A percentile compares a stretch with the other conserved stretches of the same genome.
Evolutionary conservation across 2,797 vertebrate species (phyloP).

Genomic region (Salmo trutta): DNA sequence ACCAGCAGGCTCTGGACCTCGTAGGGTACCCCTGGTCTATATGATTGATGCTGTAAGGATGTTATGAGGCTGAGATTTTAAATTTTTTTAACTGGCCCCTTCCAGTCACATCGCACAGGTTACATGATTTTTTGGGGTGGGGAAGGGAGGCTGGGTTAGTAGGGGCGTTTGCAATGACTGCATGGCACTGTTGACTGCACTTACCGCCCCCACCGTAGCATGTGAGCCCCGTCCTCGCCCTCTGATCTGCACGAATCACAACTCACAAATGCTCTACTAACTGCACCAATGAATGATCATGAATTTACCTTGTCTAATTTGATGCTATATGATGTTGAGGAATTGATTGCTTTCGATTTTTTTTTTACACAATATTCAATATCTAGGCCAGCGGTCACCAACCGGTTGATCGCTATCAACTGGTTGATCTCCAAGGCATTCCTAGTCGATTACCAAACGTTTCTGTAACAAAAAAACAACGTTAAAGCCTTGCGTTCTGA

Average conservation of each 20-base stretch:
- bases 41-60: background rate
- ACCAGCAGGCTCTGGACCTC: too few species aligned
- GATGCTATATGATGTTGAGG: background rate
- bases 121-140: background rate
- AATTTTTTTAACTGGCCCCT: too few species aligned
- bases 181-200: slow-evolving; percentile 41
- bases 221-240: slow-evolving; percentile 13
- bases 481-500: too few species aligned
- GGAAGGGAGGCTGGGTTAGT: background rate
- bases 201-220: slow-evolving; percentile 13
- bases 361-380: too few species aligned
- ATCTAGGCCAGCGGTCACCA: too few species aligned
- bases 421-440: too few species aligned
- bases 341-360: too few species aligned
- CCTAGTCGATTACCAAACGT: too few species aligned
- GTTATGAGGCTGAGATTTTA: background rate
- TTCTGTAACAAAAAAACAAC: too few species aligned
- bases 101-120: too few species aligned
- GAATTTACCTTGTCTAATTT: background rate
- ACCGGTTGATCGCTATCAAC: too few species aligned
- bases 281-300: slow-evolving; percentile 17
- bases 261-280: slow-evolving; percentile 37
- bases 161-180: slow-evolving; percentile 44
- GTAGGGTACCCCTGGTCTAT: too few species aligned
- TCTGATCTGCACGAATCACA: slow-evolving; percentile 28